Percentiles rank a stretch among this genome's conserved stretches.
phyloP scores from a whole-genome alignment of 1,140 invertebrate genomes.

The Hestina assimilis region DNA sequence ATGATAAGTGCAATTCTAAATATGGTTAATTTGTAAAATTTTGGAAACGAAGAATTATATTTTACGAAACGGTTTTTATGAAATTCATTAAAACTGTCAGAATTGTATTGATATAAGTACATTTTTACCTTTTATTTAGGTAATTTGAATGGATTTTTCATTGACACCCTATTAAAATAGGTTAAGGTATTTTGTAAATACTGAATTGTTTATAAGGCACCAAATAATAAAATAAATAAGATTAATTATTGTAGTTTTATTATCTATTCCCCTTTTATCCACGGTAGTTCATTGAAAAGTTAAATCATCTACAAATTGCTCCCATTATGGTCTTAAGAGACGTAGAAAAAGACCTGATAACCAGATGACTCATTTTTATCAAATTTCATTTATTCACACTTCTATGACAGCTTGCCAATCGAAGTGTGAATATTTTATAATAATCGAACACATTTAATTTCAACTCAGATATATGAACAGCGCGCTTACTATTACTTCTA shows the following conservation, averaged over 20 bases:
- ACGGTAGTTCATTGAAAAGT: neutral
- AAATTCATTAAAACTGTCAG: neutral
- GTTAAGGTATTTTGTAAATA: constrained; percentile 43
- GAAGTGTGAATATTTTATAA: no score
- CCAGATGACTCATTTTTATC: no score
- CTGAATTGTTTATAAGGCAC: constrained; percentile 35
- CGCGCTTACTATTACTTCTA: no score
- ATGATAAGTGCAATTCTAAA: neutral
- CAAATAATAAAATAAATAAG: constrained; percentile 39
- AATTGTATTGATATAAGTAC: constrained; percentile 9
- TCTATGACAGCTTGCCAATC: no score
- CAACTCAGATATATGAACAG: no score
- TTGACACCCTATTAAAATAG: constrained; percentile 28
- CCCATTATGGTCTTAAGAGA: no score
- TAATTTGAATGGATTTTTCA: constrained; percentile 22
- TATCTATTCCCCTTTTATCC: neutral
- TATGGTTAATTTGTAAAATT: neutral
- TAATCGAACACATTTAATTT: no score
- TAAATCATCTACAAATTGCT: neutral
- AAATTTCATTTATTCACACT: no score
- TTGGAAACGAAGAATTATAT: constrained; percentile 1
- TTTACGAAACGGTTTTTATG: neutral
- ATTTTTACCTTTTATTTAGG: constrained; percentile 20
- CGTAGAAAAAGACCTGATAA: no score
- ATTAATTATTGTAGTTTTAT: constrained; percentile 24